phyloP scores from a whole-genome alignment of 2,113 vertebrate genomes.

The Vulpes ferrilata region DNA sequence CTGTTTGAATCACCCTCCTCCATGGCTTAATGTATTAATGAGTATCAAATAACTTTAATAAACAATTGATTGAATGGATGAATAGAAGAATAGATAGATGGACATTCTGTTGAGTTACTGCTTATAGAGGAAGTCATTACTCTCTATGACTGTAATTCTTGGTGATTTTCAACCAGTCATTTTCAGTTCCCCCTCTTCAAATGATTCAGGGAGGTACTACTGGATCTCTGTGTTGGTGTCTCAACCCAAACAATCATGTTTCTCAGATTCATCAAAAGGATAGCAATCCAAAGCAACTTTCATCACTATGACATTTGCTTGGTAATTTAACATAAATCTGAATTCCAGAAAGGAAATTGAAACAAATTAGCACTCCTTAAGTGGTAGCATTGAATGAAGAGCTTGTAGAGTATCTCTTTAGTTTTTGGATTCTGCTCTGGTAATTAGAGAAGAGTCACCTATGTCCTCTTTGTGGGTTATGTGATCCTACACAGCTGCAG shows the following conservation, averaged over 20 bases:
- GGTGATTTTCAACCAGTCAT: not conserved
- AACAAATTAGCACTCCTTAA: not conserved
- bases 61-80: not conserved
- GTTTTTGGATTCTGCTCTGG: conserved; percentile 65
- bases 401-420: conserved; percentile 22
- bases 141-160: not conserved
- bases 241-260: no score
- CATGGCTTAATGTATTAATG: not conserved
- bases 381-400: not conserved
- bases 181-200: not conserved
- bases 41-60: not conserved
- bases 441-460: conserved; percentile 18
- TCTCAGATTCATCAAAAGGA: not conserved
- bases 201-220: not conserved
- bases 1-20: not conserved
- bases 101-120: not conserved
- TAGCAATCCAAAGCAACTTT: not conserved
- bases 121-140: not conserved
- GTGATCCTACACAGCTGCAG: conserved; percentile 83
- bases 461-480: conserved; percentile 80
- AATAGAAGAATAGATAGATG: not conserved
- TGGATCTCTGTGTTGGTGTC: not conserved
- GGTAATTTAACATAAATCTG: not conserved
- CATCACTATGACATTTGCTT: not conserved
- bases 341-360: conserved; percentile 23